These are phyloP conservation scores for Laspeyria flexula DNA, from an alignment of 2,888 invertebrate species.

Conservation along the genomic window DNA sequence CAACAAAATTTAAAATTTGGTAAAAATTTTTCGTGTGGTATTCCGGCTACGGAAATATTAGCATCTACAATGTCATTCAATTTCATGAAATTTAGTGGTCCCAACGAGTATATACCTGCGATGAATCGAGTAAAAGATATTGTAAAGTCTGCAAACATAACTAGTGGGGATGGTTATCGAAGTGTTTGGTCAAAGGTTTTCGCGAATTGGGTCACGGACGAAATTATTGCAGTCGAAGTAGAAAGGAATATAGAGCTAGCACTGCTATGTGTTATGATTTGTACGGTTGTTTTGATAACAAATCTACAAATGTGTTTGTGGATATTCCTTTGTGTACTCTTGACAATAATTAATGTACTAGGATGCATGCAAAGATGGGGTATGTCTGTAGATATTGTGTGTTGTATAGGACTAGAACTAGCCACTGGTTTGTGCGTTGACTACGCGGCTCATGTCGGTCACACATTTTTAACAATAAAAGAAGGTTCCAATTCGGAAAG, in stretches of 20 bases:
- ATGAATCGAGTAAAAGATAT: conserved; percentile 88
- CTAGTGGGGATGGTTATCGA: conserved; percentile 86
- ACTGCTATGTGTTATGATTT: conserved; percentile 92
- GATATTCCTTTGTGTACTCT: conserved; percentile 91
- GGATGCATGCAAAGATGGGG: conserved; percentile 94
- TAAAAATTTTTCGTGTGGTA: conserved; percentile 87
- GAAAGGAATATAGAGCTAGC: conserved; percentile 91
- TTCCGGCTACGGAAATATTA: conserved; percentile 83
- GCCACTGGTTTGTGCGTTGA: conserved; percentile 94
- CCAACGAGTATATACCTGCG: conserved; percentile 89
- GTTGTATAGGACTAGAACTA: conserved; percentile 92
- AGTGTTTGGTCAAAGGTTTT: conserved; percentile 91
- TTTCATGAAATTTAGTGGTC: conserved; percentile 86
- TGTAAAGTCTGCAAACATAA: conserved; percentile 85
- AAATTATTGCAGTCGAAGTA: conserved; percentile 91
- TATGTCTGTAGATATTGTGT: conserved; percentile 92
- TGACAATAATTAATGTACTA: conserved; percentile 91
- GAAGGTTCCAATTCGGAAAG: conserved; percentile 85
- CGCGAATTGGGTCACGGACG: conserved; percentile 92
- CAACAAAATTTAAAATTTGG: conserved; percentile 89
- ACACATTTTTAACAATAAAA: conserved; percentile 90
- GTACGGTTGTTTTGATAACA: conserved; percentile 90
- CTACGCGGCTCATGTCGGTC: conserved; percentile 93
- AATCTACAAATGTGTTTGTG: conserved; percentile 92
- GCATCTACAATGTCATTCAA: conserved; percentile 88